A percentile compares a stretch with the other conserved stretches of the same genome.
These are phyloP conservation scores for Pseudomugil tenellus DNA, from an alignment of 2,797 vertebrate genomes.

Conservation along the genomic window DNA sequence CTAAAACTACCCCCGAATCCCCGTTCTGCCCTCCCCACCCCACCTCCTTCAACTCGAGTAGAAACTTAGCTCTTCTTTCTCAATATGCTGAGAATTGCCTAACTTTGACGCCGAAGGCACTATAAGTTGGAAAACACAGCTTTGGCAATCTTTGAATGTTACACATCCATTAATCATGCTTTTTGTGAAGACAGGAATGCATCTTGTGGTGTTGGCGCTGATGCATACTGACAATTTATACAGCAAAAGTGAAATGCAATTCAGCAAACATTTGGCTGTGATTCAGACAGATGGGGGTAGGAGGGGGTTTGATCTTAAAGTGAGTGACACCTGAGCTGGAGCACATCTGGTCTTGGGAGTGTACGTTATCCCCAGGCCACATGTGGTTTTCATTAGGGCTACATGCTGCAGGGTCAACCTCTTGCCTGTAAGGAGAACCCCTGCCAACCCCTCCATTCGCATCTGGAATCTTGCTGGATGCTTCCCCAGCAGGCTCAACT, in stretches of 20 bases:
- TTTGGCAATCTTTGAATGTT: neutral
- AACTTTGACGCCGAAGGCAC: neutral
- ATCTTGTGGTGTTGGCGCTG: neutral
- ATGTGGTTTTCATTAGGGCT: conserved; percentile 61
- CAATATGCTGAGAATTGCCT: neutral
- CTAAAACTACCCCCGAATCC: no score
- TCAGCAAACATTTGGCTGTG: conserved; percentile 13
- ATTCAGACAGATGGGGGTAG: conserved; percentile 16
- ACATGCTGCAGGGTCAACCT: conserved; percentile 53
- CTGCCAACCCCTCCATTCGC: conserved; percentile 2
- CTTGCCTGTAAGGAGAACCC: conserved; percentile 42
- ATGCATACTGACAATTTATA: conserved; percentile 3
- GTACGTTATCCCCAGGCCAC: conserved; percentile 43
- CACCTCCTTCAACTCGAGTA: no score
- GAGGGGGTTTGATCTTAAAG: conserved; percentile 16
- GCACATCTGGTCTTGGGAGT: conserved; percentile 69
- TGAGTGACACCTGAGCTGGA: conserved; percentile 64
- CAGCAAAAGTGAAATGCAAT: neutral
- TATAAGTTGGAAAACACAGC: neutral
- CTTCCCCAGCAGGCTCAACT: conserved; percentile 48
- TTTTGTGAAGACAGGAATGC: conserved; percentile 12
- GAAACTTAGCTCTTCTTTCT: no score
- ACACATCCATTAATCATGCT: conserved; percentile 4
- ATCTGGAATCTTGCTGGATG: conserved; percentile 53
- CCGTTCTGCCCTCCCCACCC: no score